Evolutionary conservation across 2,888 invertebrate genomes (phyloP), one percentile per base, ranked within the genome.

Genomic region (Prenolepis imparis): DNA sequence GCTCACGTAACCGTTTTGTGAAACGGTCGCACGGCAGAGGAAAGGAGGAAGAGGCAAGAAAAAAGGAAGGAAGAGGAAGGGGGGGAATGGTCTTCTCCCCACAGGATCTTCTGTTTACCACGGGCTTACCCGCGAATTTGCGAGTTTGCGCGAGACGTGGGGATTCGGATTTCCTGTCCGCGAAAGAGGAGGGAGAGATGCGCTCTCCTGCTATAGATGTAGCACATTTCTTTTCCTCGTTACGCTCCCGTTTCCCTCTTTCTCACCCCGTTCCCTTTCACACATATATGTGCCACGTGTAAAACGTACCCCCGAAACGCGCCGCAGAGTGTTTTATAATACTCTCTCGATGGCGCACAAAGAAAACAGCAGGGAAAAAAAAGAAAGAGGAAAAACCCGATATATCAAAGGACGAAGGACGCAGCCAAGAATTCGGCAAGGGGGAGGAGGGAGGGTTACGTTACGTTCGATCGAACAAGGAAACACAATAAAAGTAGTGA

Each of bases 401-500:
- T 82, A 52, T 52, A 72, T 80, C 78, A 80, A 80, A 80, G 70
- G 21, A 78, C 61, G 85, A 84, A 82, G 80, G 55, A 82, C 82
- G 80, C 82, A 86, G 66, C 68, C 66, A 15, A 21, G 66, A n/a
- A 28, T 52, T 52, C 52, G 52, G 67, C 3, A 15, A n/a, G 32
- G 12, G 59, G 48, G 68, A 70, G 63, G 66, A 72, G 78, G 39
- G 63, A 68, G 88, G 85, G 83, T 92, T 90, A 87, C 90, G 88
- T 92, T 92, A 91, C 87, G 88, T 90, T 91, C 91, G 89, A 92
- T 92, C 91, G 90, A 93, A 91, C 90, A 91, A 91, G 92, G 90
- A 91, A 91, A 91, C 87, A 92, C 91, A 93, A 93, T 92, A 92
- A 93, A 92, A 91, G 85, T 91, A 90, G 91, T 91, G 83, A 88